Percentiles rank a stretch among this genome's conserved stretches.
Conservation (phyloP, 2,888 invertebrate genomes). For the Agriopis aurantiaria region DNA sequence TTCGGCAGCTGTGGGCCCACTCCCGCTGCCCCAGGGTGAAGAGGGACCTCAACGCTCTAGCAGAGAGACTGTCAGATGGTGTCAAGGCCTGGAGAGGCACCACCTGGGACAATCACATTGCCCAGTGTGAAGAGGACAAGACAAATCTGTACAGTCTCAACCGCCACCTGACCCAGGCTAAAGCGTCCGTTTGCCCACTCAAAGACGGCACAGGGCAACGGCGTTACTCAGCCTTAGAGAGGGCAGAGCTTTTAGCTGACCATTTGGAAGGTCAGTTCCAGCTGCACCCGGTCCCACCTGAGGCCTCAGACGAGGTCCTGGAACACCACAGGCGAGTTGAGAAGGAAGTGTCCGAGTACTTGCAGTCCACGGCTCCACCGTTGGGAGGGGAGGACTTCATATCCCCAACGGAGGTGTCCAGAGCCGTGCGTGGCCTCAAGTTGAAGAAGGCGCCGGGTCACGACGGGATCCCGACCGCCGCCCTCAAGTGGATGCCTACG, state of each 20-base stretch:
- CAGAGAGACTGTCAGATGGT: neutral
- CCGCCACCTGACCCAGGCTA: neutral
- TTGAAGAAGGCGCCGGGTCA: too few species aligned
- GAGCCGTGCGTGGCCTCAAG: too few species aligned
- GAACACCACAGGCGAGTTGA: neutral
- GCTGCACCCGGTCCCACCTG: neutral
- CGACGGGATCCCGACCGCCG: neutral
- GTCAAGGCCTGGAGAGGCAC: neutral
- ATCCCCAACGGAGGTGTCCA: too few species aligned
- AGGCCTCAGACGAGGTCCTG: neutral
- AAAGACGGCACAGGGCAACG: neutral
- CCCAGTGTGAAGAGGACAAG: conserved; percentile 1
- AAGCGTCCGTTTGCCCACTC: too few species aligned
- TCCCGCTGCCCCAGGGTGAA: too few species aligned
- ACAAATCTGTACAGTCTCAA: conserved; percentile 5
- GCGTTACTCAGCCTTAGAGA: neutral
- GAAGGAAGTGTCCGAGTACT: neutral
- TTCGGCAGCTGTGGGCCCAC: conserved; percentile 1
- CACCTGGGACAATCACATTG: neutral
- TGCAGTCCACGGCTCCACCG: too few species aligned
- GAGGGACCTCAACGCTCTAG: neutral
- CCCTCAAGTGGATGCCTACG: neutral
- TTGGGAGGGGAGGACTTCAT: too few species aligned
- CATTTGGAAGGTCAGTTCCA: neutral
- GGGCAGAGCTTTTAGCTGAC: neutral